Conservation (phyloP, 2,888 invertebrate species). For the Epistrophe grossulariae region DNA sequence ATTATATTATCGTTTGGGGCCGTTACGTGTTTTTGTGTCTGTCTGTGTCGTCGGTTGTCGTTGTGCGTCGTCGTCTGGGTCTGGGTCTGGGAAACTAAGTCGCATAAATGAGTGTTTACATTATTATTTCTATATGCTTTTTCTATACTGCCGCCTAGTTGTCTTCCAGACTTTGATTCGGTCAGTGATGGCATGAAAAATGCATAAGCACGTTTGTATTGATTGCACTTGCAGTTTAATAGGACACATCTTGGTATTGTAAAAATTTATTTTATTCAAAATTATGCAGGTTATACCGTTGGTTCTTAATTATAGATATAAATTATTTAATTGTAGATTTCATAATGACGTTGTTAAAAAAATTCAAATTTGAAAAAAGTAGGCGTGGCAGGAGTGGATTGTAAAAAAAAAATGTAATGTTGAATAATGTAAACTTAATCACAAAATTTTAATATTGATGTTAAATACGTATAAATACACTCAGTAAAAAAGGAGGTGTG, state of each 20-base stretch:
- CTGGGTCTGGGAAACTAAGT: constrained; percentile 28
- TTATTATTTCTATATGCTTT: background rate
- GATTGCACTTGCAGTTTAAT: background rate
- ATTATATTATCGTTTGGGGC: constrained; percentile 7
- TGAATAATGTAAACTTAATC: too few species aligned
- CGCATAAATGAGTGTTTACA: constrained; percentile 13
- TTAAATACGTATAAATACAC: too few species aligned
- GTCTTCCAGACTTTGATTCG: constrained; percentile 30
- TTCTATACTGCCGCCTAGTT: constrained; percentile 26
- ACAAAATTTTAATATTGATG: too few species aligned
- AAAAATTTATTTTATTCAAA: background rate
- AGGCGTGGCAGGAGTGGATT: too few species aligned
- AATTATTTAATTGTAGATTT: too few species aligned
- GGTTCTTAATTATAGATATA: too few species aligned
- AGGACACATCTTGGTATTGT: background rate
- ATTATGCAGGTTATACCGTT: too few species aligned
- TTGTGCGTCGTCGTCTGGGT: too few species aligned
- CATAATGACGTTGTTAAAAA: too few species aligned
- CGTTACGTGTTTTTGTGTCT: constrained; percentile 15
- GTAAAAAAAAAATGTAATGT: too few species aligned
- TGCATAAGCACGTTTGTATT: constrained; percentile 44
- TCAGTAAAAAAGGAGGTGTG: too few species aligned
- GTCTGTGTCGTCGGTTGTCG: background rate
- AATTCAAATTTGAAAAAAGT: too few species aligned
- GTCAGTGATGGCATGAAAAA: constrained; percentile 48